Evolutionary conservation across 2,888 invertebrate genomes (phyloP), one percentile per base, ranked within the genome.

Genomic region (Platynereis dumerilii): DNA sequence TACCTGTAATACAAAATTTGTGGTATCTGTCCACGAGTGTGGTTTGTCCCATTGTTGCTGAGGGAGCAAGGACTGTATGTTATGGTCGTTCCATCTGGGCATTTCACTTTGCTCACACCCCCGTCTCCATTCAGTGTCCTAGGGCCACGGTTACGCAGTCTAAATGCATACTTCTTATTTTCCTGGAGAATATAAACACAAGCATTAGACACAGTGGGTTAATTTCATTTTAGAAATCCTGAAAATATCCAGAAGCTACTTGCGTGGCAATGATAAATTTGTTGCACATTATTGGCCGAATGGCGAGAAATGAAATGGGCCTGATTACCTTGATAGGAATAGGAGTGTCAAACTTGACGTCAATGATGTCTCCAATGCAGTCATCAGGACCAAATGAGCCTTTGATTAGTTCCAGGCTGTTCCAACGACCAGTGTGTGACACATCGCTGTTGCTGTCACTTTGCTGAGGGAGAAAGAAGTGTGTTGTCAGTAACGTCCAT

Each of bases 41-140:
- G 90, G 7, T 94, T 96, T 0, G 97, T 97, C n/a, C 97, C 97
- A 82, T 97, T 96, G 81, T 93, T 93, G 83, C 96, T 96, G 54
- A 96, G 87, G 15, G 95, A 92, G 83, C 95, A 96, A 0, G 94
- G 91, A 29, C 91, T 90, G 83, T 94, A 97, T 56, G 91, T 90
- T 84, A 97, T 96, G 1, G 90, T 91, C 5, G 93, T 92, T 55
- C 95, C 95, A 84, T 97, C 96, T 0, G 94, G 92, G 7, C 96
- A 96, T 77, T 93, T 92, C 12, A 97, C 91, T 2, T 91, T 90
- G 34, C 90, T 90, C 69, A 94, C 84, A 0, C 97, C 97, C 28
- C 93, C 92, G 85, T 98, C 97, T 0, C 98, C 98, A 79, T 95
- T 96, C 69, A 92, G 92, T 0, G 97, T 97, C 68, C 94, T 89